phyloP scores from a whole-genome alignment of 2,797 vertebrate species.

The Ataeniobius toweri region DNA sequence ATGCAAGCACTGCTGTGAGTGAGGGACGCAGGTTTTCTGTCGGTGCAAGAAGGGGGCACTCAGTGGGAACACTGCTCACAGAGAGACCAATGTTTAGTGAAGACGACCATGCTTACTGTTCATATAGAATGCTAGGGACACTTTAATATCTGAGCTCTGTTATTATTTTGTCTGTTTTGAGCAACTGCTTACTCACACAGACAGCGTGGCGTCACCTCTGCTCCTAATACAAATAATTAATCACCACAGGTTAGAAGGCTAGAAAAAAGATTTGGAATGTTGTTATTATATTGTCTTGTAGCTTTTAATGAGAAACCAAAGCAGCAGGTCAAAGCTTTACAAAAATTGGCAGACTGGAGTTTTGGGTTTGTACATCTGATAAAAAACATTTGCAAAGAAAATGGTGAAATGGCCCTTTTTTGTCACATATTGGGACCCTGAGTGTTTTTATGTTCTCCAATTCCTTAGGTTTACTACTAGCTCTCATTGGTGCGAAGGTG shows the following conservation, averaged over 20 bases:
- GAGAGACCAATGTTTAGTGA: neutral
- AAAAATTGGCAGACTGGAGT: neutral
- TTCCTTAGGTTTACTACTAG: neutral
- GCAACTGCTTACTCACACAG: neutral
- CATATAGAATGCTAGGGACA: neutral
- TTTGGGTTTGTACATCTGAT: neutral
- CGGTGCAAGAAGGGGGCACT: too few relatives aligned
- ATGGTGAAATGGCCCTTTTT: neutral
- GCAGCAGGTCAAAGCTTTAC: neutral
- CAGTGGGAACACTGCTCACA: too few relatives aligned
- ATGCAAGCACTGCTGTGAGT: too few relatives aligned
- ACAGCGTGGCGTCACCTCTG: neutral
- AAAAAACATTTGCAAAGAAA: neutral
- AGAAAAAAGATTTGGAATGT: neutral
- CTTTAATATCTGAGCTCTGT: neutral
- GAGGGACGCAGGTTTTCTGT: too few relatives aligned
- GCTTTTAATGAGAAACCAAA: neutral
- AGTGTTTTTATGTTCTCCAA: neutral
- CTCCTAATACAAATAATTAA: neutral
- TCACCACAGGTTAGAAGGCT: neutral
- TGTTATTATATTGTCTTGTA: neutral
- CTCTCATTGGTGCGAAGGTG: conserved; percentile 38
- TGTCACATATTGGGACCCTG: neutral
- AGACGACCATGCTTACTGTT: neutral
- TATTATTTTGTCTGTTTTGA: neutral